These are phyloP conservation scores for Muntiacus reevesi DNA, from an alignment of 2,113 vertebrate species.

Conservation along the genomic window DNA sequence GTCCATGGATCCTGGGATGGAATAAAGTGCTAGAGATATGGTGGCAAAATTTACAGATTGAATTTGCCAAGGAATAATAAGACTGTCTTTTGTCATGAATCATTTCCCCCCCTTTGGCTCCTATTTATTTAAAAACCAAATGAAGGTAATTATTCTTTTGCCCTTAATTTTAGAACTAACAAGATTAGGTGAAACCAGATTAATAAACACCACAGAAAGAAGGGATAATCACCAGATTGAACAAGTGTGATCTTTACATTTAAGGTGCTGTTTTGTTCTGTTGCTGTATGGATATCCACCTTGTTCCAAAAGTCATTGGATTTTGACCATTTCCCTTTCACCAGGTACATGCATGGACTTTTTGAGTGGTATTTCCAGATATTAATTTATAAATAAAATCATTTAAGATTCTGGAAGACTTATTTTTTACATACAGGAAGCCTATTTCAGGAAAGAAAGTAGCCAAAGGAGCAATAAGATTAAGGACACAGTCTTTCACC, in stretches of 20 bases:
- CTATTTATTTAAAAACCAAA: slow-evolving; percentile 1
- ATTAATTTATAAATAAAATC: background rate
- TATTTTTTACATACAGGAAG: background rate
- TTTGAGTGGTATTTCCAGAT: background rate
- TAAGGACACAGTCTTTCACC: background rate
- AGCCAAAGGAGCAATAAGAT: background rate
- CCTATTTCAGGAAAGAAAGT: background rate
- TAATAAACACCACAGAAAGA: background rate
- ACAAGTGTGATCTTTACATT: background rate
- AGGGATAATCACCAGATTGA: background rate
- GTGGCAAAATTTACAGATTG: slow-evolving; percentile 40
- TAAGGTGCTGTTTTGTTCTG: background rate
- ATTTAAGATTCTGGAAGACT: background rate
- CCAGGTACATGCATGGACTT: background rate
- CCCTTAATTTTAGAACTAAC: background rate
- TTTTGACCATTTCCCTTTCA: background rate
- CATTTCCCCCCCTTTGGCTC: background rate
- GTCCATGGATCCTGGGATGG: background rate
- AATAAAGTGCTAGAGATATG: slow-evolving; percentile 19
- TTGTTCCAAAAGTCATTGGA: background rate
- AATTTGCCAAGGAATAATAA: slow-evolving; percentile 8
- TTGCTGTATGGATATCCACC: background rate
- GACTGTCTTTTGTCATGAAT: background rate
- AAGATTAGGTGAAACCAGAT: background rate
- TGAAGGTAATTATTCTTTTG: background rate